Evolutionary conservation across 1,140 invertebrate species (phyloP), one percentile per base, ranked within the genome.

Genomic region (Thaumatotibia leucotreta): DNA sequence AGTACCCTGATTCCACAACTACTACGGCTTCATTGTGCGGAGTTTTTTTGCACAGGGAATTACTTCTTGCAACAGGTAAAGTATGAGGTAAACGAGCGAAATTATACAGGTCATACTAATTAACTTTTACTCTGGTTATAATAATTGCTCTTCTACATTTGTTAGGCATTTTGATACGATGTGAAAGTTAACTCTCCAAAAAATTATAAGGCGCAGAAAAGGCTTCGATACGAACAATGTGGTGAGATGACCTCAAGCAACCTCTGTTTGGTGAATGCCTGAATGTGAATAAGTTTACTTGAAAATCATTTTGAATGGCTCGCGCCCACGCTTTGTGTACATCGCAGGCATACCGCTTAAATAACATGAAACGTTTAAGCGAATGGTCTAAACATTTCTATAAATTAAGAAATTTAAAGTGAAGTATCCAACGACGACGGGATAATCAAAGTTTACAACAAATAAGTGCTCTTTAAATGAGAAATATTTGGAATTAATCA

Each of bases 21-120:
- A 24, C 24, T 74, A 68, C 17, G 75, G 75, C 62, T 76, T 76
- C 75, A 31, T 58, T 58, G 64, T 20, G 39, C 39, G 9, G 39
- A 9, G 14, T 45, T 17, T 45, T 45, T 4, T 17, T 45, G 66
- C 69, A 66, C 69, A 68, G 67, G 66, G 62, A 68, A n/a, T n/a
- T n/a, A n/a, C n/a, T n/a, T n/a, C n/a, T n/a, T n/a, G n/a, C n/a
- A n/a, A 29, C 27, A 29, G 27, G 27, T 2, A 29, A 4, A 29
- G 2, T 6, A 29, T 6, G 27, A 6, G 27, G n/a, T n/a, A n/a
- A n/a, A n/a, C n/a, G n/a, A n/a, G n/a, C n/a, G n/a, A n/a, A n/a
- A n/a, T n/a, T n/a, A n/a, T n/a, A n/a, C n/a, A n/a, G n/a, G n/a
- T n/a, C n/a, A n/a, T n/a, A n/a, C n/a, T n/a, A n/a, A n/a, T n/a